Evolutionary conservation across 2,888 invertebrate species (phyloP).

Genomic region (Malacosoma neustria): DNA sequence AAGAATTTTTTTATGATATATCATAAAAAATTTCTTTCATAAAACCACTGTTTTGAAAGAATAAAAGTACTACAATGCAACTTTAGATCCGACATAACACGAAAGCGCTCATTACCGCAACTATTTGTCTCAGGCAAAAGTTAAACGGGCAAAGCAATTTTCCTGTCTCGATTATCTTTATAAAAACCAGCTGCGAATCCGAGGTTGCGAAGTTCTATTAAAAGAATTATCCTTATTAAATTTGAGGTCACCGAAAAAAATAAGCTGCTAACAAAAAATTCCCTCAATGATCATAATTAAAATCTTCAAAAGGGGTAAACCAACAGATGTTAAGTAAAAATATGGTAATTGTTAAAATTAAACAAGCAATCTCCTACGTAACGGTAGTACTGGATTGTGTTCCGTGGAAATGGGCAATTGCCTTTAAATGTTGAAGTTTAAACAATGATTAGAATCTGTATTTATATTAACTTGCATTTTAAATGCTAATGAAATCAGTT

Average conservation of each 20-base stretch:
- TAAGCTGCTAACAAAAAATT: not conserved
- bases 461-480: constrained; percentile 57
- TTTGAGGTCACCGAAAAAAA: not conserved
- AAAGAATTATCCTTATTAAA: not conserved
- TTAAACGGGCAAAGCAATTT: not conserved
- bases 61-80: too few species aligned
- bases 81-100: too few species aligned
- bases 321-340: constrained; percentile 47
- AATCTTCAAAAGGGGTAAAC: constrained; percentile 38
- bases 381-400: constrained; percentile 37
- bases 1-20: too few species aligned
- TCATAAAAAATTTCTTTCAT: too few species aligned
- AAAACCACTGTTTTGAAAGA: too few species aligned
- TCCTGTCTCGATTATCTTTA: not conserved
- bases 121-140: constrained; percentile 36
- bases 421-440: constrained; percentile 48
- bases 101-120: constrained; percentile 37
- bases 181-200: constrained; percentile 10
- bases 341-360: constrained; percentile 56
- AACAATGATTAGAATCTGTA: constrained; percentile 56
- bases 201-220: constrained; percentile 13
- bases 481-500: constrained; percentile 47
- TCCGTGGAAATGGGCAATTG: constrained; percentile 52
- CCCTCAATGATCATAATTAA: constrained; percentile 30
- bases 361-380: constrained; percentile 55